Conservation (phyloP, 23 tunicate genomes). For the Halocynthia aurantium region DNA sequence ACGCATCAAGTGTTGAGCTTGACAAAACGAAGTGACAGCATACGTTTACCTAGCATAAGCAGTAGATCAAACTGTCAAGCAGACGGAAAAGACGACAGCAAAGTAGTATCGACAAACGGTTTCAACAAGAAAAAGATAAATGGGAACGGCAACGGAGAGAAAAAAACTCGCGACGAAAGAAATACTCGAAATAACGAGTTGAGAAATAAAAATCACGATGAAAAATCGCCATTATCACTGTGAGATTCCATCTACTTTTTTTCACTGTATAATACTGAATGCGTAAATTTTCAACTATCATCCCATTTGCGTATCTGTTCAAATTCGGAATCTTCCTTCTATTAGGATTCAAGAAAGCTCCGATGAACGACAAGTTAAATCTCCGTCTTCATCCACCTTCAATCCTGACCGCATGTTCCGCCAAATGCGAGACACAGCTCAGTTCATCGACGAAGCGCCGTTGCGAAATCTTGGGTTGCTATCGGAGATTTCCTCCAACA, state of each 20-base stretch:
- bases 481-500: conserved; percentile 30
- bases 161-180: background rate
- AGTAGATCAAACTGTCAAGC: background rate
- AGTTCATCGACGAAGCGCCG: conserved; percentile 26
- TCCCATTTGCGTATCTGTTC: background rate
- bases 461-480: too few relatives aligned
- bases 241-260: background rate
- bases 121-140: background rate
- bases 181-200: too few relatives aligned
- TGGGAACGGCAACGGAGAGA: background rate
- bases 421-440: conserved; percentile 51
- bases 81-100: background rate
- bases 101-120: background rate
- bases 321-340: background rate
- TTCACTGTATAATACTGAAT: background rate
- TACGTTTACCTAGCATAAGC: background rate
- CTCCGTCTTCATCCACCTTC: conserved; percentile 50
- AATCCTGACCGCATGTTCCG: conserved; percentile 42
- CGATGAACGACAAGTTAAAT: conserved; percentile 18
- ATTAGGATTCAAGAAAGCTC: conserved; percentile 8
- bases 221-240: background rate
- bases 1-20: conserved; percentile 1
- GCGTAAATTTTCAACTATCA: background rate
- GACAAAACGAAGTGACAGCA: conserved; percentile 2
- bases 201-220: background rate